Base-by-base conservation (phyloP, 2,113 vertebrate genomes). In the Boulengeromyrus knoepffleri region DNA sequence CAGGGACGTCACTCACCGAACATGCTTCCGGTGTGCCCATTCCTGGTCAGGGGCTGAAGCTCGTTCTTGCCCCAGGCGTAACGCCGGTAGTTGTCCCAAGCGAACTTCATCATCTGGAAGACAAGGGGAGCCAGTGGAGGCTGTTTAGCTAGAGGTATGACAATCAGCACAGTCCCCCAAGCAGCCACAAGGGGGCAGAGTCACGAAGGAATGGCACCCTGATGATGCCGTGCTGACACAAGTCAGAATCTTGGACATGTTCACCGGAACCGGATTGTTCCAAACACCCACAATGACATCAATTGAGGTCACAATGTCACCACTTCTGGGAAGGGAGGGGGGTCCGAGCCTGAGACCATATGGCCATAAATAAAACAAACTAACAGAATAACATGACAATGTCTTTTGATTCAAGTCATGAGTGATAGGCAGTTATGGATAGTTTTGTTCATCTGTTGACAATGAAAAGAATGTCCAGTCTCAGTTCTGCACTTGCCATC, bases 21-120 rank as follows among this genome's bases (percentile, higher is more conserved):
- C 96, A 99, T 98, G 96, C 94, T 99, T 58, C 98, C 98, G 3
- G 98, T 96, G 90, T 98, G 98, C 88, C 98, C 98, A 0, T 98
- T 99, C 93, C 91, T 97, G 0, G 97, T 98, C 91, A 99, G 94
- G 0, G 99, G 99, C 36, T 97, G 96, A 56, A 99, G 97, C 93
- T 99, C 99, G 0, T 99, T 99, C 87, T 97, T 97, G 0, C 99
- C 98, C 94, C 99, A 97, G 1, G 99, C 98, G 0, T 97, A 98
- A 5, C 31, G 96, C 91, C 95, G 97, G 96, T 99, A 99, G 96
- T 96, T 99, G 92, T 98, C 97, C 99, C 99, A 99, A 92, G 99
- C 97, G 27, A 99, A 99, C 92, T 97, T 99, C 99, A 99, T 99
- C 99, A 99, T 99, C 99, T 99, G 95, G 0, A 93, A 92, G 62